Evolutionary conservation across 2,797 vertebrate species (phyloP).

Genomic region (Tympanoctomys barrerae): DNA sequence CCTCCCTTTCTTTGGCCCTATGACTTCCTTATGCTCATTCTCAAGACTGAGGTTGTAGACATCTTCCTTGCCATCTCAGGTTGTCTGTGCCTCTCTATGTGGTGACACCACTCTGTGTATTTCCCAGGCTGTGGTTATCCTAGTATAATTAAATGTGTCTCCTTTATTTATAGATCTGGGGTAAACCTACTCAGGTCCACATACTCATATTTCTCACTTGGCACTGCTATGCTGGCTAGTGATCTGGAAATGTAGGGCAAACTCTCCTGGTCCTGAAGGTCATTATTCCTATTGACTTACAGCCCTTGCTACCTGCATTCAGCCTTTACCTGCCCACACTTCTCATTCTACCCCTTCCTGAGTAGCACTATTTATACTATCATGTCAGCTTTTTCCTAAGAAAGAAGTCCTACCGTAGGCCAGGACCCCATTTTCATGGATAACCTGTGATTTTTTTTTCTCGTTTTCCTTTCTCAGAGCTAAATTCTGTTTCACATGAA

Average conservation of each 20-base stretch:
- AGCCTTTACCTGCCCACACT: not conserved
- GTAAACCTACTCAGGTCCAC: fast-evolving
- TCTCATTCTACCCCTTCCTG: not conserved
- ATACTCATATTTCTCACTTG: not conserved
- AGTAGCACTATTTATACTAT: not conserved
- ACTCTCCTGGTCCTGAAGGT: not conserved
- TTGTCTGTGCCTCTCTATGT: not conserved
- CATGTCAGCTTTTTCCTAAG: not conserved
- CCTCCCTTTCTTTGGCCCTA: not conserved
- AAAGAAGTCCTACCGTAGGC: not conserved
- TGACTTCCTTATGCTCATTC: not conserved
- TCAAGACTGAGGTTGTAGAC: not conserved
- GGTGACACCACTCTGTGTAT: not conserved
- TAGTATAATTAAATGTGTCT: not conserved
- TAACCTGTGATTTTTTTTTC: not conserved
- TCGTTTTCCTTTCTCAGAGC: not conserved
- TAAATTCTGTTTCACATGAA: not conserved
- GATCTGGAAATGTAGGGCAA: not conserved
- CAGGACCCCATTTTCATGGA: not conserved
- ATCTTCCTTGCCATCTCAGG: not conserved
- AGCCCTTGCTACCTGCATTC: too few species aligned
- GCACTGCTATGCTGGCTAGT: not conserved
- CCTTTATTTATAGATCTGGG: not conserved
- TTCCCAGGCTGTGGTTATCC: not conserved
- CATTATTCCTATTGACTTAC: not conserved